Evolutionary conservation across 2,113 vertebrate species (phyloP), one percentile per base, ranked within the genome.

Genomic region (Pycnonotus jocosus): DNA sequence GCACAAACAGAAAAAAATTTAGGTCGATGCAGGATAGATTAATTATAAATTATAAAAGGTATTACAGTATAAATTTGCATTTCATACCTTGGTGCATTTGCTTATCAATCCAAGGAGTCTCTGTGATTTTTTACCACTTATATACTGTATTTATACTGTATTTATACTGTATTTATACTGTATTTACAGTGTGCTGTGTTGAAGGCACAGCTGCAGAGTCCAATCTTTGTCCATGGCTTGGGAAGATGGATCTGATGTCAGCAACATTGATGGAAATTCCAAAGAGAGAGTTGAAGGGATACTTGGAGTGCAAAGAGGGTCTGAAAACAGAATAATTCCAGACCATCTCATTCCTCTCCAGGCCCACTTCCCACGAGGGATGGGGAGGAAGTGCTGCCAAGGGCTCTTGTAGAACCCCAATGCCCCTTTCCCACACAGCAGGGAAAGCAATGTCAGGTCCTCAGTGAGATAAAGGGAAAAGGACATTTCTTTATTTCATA

Each of bases 181-280:
- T 9, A 50, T 86, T 35, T 66, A 12, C 11, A 21, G 44, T 1
- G 28, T 6, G 2, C 14, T 51, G 37, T 23, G 28, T 44, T 47
- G 44, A 20, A 91, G 88, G 44, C n/a, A 12, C 19, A 20, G 20
- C 66, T 78, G 50, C 38, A 65, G 90, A 44, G 31, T n/a, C 37
- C 56, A 51, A 1, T 81, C 48, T 62, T 30, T 3, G 2, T 9
- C 38, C 40, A 10, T 13, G 6, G 21, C 31, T 42, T 57, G 47
- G 35, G 40, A 73, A 42, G 57, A 74, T 65, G 37, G 40, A 89
- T 57, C 33, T 0, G 3, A 33, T 38, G 16, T 11, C 38, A 81
- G 48, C 71, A 70, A 20, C 38, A 8, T 11, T 81, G 70, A 86
- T 76, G 66, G 79, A 42, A 87, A 87, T 93, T 96, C 91, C 66